Base-by-base conservation (phyloP, 2,797 vertebrate genomes). In the Myotis myotis region DNA sequence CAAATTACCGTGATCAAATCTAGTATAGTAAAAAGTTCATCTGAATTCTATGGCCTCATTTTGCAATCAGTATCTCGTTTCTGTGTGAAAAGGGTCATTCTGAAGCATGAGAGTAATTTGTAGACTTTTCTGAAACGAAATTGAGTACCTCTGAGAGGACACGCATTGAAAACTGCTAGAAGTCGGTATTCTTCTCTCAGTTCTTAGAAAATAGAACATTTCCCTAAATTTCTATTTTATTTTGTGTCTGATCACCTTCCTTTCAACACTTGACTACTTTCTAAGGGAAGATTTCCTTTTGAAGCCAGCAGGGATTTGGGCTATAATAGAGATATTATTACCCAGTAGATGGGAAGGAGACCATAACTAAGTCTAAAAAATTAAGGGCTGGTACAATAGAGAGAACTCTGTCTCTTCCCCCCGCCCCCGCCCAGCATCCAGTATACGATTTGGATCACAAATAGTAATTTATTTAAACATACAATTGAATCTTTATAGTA, bases 241-340 rank as follows among this genome's bases (percentile, higher is more conserved):
- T 92, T 28, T 51, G 23, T 66, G 49, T 11, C 64, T 74, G 75
- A 87, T 93, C 82, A 79, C 89, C 33, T 90, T 82, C 41, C 71
- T 94, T 92, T 87, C 85, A 72, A 68, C 60, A 87, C 68, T 70
- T 62, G 53, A 85, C 44, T 96, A 30, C 80, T 93, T 95, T 84
- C 85, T 94, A 89, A 90, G 76, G 20, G 53, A 76, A 93, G 75
- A 94, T 76, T 96, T 91, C 30, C 76, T 91, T 80, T 86, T 36
- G 66, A 84, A 91, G 64, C 78, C 83, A 78, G 76, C 11, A 89
- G 44, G 66, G 68, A 84, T 83, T 83, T 81, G 33, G 66, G 62
- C 36, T 89, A 41, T 84, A 93, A 87, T 93, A 83, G 92, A 93
- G 87, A 84, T 74, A 68, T 71, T 96, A 71, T 92, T 81, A 87